These are phyloP conservation scores for Melipona quadrifasciata DNA, from an alignment of 1,140 invertebrate species.

Conservation along the genomic window DNA sequence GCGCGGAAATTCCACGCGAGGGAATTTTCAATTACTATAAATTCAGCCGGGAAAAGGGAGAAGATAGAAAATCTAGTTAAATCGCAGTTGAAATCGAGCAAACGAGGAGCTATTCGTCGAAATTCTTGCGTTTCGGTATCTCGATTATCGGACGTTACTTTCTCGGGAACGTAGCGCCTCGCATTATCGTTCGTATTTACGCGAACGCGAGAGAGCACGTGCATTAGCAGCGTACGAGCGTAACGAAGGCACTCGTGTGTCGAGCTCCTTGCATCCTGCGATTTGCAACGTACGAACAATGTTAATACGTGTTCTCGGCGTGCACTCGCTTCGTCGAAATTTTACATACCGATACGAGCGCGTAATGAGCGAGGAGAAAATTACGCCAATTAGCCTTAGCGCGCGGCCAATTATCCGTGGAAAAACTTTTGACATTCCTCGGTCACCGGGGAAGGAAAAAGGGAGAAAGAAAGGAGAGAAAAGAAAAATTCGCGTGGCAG, in stretches of 20 bases:
- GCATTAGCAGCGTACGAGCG: conserved; percentile 29
- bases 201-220: conserved; percentile 34
- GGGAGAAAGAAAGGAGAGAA: background rate
- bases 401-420: background rate
- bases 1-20: too few relatives aligned
- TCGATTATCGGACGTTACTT: conserved; percentile 24
- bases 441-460: background rate
- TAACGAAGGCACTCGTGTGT: conserved; percentile 19
- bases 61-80: background rate
- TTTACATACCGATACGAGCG: background rate
- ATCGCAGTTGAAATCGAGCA: background rate
- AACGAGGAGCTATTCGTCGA: background rate
- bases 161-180: conserved; percentile 39
- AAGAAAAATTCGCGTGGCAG: background rate
- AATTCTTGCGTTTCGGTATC: background rate
- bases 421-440: background rate
- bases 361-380: background rate
- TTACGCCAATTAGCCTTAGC: background rate
- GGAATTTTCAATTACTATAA: background rate
- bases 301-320: background rate
- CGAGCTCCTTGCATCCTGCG: conserved; percentile 27
- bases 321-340: conserved; percentile 21
- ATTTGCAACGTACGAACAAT: conserved; percentile 13
- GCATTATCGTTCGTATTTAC: conserved; percentile 52
- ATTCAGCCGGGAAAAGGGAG: background rate